phyloP scores from a whole-genome alignment of 2,113 vertebrate genomes.

The Hydrochoerus hydrochaeris region DNA sequence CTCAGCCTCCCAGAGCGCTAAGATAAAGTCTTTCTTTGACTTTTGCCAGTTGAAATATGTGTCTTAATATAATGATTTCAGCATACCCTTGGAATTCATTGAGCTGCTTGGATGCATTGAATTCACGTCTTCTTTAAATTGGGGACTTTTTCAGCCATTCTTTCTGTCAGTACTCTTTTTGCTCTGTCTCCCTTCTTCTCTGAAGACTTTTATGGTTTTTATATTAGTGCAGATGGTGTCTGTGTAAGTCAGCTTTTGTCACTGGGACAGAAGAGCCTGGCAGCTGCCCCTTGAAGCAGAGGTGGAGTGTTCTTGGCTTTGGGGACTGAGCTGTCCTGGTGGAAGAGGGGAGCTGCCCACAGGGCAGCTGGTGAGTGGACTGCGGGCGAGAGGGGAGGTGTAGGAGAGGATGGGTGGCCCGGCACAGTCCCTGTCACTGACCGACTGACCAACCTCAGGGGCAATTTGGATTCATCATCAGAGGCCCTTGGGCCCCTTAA shows the following conservation, averaged over 20 bases:
- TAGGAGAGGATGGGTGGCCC: no score
- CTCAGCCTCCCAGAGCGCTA: no score
- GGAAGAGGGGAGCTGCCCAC: no score
- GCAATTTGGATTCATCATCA: not conserved
- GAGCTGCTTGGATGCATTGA: not conserved
- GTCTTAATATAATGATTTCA: no score
- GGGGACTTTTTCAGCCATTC: not conserved
- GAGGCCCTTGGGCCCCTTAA: not conserved
- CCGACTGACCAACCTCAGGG: no score
- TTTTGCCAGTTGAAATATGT: not conserved
- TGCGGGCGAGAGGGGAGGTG: no score
- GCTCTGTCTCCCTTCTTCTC: not conserved
- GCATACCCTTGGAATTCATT: not conserved
- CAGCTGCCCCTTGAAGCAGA: not conserved
- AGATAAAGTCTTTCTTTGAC: not conserved
- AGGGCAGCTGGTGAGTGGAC: no score
- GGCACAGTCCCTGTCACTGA: no score
- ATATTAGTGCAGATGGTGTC: not conserved
- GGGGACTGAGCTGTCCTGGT: no score
- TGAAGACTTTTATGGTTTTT: not conserved
- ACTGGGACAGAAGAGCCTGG: not conserved
- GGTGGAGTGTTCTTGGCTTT: not conserved
- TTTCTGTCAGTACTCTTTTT: not conserved
- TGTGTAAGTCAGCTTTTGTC: not conserved
- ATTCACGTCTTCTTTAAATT: constrained; percentile 15